Base-by-base conservation (phyloP, 2,113 vertebrate species). In the Prunella himalayana region DNA sequence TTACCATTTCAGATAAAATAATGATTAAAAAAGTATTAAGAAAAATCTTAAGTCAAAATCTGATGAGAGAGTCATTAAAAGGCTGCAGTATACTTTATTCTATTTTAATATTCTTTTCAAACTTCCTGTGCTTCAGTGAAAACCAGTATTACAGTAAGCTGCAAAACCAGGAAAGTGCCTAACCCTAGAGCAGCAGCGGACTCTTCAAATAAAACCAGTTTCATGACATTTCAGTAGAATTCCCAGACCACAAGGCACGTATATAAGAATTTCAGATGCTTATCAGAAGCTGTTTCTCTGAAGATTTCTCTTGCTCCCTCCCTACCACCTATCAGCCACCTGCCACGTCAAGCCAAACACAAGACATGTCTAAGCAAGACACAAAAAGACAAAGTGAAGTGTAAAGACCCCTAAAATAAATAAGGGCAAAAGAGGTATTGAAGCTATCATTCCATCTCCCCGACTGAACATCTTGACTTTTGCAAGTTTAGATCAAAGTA, bases 1-100 rank as follows among this genome's bases (percentile, higher is more conserved):
- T 94, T 94, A 86, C 54, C 72, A 80, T 51, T 68, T 93, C 88
- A 94, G 93, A 95, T 91, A 95, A 95, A 94, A 88, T 83, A 93
- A 77, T 10, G 54, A 88, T 88, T 64, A 2, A 23, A 89, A 76
- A 70, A 78, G 41, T 22, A 65, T 31, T 50, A 23, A 51, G 54
- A 49, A 86, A 88, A 93, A 51, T 35, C 82, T 47, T 47, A 49
- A 56, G 68, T 60, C 11, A 51, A 75, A 94, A 93, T 73, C 79
- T 64, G 76, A 90, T 42, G 51, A 49, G 73, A 49, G 73, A 88
- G 50, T 81, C 71, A 73, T 60, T 70, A 75, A 90, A 75, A 90
- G 37, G 22, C 49, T 73, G 16, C 30, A 45, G 37, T 45, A 72
- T 19, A 19, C 33, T 83, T 83, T 73, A 90, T 80, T 92, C 59